phyloP scores from a whole-genome alignment of 2,888 invertebrate species.

The Operophtera brumata region DNA sequence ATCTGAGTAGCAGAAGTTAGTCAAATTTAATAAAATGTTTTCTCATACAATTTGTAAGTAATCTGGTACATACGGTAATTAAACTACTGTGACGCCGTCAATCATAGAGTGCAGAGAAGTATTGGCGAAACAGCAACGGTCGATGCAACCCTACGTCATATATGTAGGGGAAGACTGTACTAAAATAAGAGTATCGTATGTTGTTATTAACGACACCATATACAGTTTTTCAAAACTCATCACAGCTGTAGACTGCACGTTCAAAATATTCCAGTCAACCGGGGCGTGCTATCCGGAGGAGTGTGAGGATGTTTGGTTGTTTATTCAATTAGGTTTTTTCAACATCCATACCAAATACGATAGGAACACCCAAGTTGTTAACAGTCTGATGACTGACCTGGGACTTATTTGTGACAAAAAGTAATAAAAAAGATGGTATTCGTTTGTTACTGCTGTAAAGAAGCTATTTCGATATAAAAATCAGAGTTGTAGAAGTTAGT shows the following conservation, averaged over 20 bases:
- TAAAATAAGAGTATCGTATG: background rate
- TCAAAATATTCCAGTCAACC: constrained; percentile 21
- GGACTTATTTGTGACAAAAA: background rate
- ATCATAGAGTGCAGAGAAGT: background rate
- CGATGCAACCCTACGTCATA: background rate
- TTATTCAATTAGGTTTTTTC: constrained; percentile 16
- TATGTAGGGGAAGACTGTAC: background rate
- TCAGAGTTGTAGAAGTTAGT: too few species aligned
- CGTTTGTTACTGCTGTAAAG: background rate
- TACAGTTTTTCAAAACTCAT: constrained; percentile 7
- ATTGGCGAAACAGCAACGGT: background rate
- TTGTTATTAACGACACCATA: background rate
- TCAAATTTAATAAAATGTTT: too few species aligned
- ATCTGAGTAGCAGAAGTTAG: too few species aligned
- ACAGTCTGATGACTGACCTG: background rate
- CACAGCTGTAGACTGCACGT: constrained; percentile 16
- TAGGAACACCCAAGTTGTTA: too few species aligned
- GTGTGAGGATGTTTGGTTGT: constrained; percentile 13
- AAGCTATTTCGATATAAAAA: background rate
- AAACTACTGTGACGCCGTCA: too few species aligned
- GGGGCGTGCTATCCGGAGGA: constrained; percentile 19
- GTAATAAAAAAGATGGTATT: background rate
- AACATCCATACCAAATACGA: constrained; percentile 8
- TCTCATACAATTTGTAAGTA: too few species aligned
- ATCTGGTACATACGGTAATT: too few species aligned